Evolutionary conservation across 1,140 invertebrate species (phyloP).

Genomic region (Melipona quadrifasciata): DNA sequence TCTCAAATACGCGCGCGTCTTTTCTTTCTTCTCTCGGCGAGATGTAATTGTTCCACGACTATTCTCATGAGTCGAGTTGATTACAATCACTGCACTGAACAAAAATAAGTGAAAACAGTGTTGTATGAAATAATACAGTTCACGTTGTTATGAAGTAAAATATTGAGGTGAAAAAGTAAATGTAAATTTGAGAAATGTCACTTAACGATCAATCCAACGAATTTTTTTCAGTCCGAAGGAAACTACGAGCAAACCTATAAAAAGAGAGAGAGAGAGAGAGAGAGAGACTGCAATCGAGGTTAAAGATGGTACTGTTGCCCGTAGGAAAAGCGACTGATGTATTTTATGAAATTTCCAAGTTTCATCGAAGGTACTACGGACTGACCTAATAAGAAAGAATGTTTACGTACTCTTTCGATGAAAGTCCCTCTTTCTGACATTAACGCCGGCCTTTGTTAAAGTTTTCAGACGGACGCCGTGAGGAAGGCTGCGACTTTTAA

Average conservation of each 20-base stretch:
- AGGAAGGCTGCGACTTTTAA: slow-evolving; percentile 21
- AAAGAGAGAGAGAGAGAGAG: not conserved
- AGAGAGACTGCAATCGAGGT: not conserved
- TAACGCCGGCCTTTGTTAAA: slow-evolving; percentile 14
- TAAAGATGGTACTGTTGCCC: not conserved
- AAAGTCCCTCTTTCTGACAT: not conserved
- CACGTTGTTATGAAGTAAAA: too few species aligned
- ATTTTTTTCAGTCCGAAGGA: not conserved
- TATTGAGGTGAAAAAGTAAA: too few species aligned
- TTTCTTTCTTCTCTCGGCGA: too few species aligned
- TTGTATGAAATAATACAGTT: too few species aligned
- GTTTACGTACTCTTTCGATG: slow-evolving; percentile 14
- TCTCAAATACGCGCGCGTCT: too few species aligned
- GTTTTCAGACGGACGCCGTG: not conserved
- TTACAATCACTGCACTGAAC: too few species aligned
- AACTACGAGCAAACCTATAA: not conserved
- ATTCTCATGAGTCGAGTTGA: too few species aligned
- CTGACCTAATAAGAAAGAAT: slow-evolving; percentile 23
- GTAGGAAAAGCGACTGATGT: not conserved
- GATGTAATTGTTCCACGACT: too few species aligned
- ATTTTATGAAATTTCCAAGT: slow-evolving; percentile 21
- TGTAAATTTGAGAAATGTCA: not conserved
- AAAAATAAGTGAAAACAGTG: too few species aligned
- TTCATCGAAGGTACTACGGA: not conserved
- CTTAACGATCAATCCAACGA: not conserved